Evolutionary conservation across 2,113 vertebrate genomes (phyloP).

Genomic region (Galbula dea): DNA sequence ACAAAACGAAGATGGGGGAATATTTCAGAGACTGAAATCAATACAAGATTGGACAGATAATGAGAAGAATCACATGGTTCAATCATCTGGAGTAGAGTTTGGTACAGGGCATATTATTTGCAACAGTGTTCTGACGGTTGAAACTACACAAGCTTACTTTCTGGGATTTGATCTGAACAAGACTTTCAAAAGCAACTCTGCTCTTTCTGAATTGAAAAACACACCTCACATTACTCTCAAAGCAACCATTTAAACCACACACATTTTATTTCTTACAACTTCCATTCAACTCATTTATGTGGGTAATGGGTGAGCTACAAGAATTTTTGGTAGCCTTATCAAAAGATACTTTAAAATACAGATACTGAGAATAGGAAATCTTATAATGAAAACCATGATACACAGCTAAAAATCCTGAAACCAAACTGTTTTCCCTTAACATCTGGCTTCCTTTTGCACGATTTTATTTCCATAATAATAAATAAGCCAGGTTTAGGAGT

Average conservation of each 20-base stretch:
- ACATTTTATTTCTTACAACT: background rate
- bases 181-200: background rate
- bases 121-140: background rate
- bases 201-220: background rate
- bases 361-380: background rate
- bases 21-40: background rate
- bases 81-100: background rate
- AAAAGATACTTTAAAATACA: background rate
- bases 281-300: background rate
- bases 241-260: background rate
- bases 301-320: background rate
- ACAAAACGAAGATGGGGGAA: background rate
- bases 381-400: background rate
- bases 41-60: background rate
- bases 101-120: background rate
- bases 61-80: background rate
- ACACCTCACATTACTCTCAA: background rate
- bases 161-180: background rate
- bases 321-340: background rate
- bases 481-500: slow-evolving; percentile 9
- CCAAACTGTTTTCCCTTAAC: background rate
- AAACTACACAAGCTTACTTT: background rate
- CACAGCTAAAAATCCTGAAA: background rate
- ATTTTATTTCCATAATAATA: slow-evolving; percentile 36
- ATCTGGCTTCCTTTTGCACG: slow-evolving; percentile 22